These are phyloP conservation scores for Caenorhabditis latens DNA, from an alignment of 1,140 invertebrate genomes.

Conservation along the genomic window DNA sequence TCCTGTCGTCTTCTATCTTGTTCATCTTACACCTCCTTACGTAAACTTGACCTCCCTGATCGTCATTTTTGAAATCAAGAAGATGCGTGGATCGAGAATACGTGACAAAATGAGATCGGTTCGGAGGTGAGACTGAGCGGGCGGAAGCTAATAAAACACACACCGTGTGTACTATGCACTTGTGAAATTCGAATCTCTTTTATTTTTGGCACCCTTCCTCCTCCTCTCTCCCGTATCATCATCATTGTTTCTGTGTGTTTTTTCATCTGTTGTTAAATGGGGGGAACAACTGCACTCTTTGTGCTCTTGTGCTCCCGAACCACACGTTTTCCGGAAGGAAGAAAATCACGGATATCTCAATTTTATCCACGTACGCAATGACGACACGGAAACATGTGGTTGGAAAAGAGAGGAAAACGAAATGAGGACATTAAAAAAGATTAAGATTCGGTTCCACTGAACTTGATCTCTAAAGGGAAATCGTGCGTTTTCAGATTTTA, in stretches of 20 bases:
- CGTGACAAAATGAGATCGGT: not conserved
- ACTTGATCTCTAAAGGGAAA: no score
- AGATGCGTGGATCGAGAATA: conserved; percentile 3
- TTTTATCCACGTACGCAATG: not conserved
- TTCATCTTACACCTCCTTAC: conserved; percentile 18
- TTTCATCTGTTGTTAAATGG: not conserved
- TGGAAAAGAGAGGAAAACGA: no score
- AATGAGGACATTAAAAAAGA: no score
- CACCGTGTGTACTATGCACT: conserved; percentile 38
- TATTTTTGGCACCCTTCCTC: not conserved
- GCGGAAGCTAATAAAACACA: conserved; percentile 16
- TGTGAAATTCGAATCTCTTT: conserved; percentile 35
- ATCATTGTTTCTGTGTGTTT: not conserved
- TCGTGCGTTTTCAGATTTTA: no score
- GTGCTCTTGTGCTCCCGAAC: not conserved
- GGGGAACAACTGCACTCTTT: conserved; percentile 40
- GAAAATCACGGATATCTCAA: not conserved
- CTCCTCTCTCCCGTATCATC: not conserved
- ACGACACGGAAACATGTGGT: no score
- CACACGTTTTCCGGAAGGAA: not conserved
- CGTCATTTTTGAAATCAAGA: not conserved
- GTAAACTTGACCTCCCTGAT: conserved; percentile 48
- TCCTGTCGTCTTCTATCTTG: not conserved
- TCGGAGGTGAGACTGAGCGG: not conserved
- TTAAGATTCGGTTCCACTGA: no score